A percentile compares a stretch with the other conserved stretches of the same genome.
These are phyloP conservation scores for Plebejus melissa DNA, from an alignment of 2,888 invertebrate genomes.

Conservation along the genomic window DNA sequence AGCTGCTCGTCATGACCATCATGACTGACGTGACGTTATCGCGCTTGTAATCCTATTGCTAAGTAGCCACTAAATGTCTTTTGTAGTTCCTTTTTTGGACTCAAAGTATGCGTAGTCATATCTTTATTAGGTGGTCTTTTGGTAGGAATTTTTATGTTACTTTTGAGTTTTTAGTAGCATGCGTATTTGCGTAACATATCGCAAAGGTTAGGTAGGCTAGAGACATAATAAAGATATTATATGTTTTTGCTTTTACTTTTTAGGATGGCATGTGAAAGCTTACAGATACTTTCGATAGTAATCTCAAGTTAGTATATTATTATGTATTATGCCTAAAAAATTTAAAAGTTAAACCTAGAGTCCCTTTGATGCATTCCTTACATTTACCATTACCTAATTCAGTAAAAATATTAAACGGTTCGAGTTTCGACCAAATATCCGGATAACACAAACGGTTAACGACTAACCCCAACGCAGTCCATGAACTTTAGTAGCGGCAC, in stretches of 20 bases:
- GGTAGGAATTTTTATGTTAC: neutral
- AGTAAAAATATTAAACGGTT: neutral
- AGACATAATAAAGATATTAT: neutral
- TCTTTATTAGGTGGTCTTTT: constrained; percentile 5
- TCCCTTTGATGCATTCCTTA: too few species aligned
- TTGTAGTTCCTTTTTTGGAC: constrained; percentile 9
- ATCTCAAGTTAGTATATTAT: too few species aligned
- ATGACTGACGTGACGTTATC: constrained; percentile 60
- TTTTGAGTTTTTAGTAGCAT: neutral
- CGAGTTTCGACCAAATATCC: neutral
- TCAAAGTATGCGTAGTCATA: neutral
- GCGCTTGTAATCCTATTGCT: constrained; percentile 54
- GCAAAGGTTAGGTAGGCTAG: neutral
- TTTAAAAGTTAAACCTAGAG: neutral
- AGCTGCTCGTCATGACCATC: constrained; percentile 46
- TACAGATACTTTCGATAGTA: too few species aligned
- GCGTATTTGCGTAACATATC: neutral
- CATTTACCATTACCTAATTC: neutral
- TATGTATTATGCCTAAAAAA: too few species aligned
- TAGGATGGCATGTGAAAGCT: too few species aligned
- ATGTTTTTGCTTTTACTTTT: neutral
- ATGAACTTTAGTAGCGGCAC: neutral
- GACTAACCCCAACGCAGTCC: neutral
- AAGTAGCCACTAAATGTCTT: constrained; percentile 47
- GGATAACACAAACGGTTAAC: neutral